These are phyloP conservation scores for Spilogale gracilis DNA, from an alignment of 2,113 vertebrate species.

Conservation along the genomic window DNA sequence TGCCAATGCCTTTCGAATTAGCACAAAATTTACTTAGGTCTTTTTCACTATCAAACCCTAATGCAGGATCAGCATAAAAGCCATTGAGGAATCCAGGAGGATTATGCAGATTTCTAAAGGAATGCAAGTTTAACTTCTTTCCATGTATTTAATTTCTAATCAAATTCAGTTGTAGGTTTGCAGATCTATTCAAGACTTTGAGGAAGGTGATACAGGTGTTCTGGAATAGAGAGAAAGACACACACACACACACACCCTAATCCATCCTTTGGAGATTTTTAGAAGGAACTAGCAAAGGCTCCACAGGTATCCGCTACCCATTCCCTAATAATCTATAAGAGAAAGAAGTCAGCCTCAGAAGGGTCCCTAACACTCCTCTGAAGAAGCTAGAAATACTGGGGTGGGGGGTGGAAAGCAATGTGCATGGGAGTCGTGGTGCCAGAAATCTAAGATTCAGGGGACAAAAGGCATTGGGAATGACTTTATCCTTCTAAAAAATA, in stretches of 20 bases:
- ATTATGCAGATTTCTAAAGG: conserved; percentile 57
- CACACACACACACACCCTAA: background rate
- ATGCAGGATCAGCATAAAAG: background rate
- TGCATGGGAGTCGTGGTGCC: background rate
- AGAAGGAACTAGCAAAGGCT: background rate
- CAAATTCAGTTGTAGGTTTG: conserved; percentile 41
- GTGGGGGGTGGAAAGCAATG: background rate
- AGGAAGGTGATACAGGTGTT: background rate
- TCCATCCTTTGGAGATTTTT: background rate
- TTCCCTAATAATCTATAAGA: background rate
- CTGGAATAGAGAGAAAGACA: background rate
- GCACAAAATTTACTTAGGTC: background rate
- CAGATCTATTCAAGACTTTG: background rate
- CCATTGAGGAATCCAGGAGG: background rate
- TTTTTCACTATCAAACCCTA: conserved; percentile 50
- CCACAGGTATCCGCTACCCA: background rate
- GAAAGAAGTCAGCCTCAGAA: background rate
- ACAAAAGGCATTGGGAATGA: conserved; percentile 2
- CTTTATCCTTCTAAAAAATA: background rate
- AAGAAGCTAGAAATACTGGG: background rate
- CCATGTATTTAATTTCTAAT: conserved; percentile 34
- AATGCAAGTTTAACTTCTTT: conserved; percentile 55
- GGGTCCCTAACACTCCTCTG: background rate
- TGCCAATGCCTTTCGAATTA: conserved; percentile 49
- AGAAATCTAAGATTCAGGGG: conserved; percentile 35